Base-by-base conservation (phyloP, 2,797 vertebrate species). In the Falco rusticolus region DNA sequence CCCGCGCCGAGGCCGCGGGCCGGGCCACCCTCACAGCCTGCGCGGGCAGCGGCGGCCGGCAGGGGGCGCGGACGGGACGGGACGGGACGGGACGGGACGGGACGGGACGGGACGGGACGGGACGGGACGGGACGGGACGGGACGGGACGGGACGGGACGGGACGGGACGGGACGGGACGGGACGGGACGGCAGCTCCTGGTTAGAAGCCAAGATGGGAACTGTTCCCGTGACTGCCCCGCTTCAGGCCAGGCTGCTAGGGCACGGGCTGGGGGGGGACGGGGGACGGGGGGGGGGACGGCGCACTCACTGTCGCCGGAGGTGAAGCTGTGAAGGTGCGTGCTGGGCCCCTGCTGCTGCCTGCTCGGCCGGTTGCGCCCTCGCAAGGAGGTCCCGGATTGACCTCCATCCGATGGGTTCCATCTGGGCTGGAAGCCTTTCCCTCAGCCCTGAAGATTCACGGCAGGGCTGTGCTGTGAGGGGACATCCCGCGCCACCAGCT, bases 171-270 rank as follows among this genome's bases (percentile, higher is more conserved):
- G n/a, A n/a, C n/a, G n/a, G n/a, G n/a, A n/a, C n/a, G n/a, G n/a
- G n/a, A n/a, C n/a, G n/a, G n/a, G n/a, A n/a, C n/a, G 43, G 43
- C 16, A 43, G 43, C 43, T 43, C 43, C 43, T 43, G 43, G 43
- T 7, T 16, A 43, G 43, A 43, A 43, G 43, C 43, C 16, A 17
- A 43, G 43, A 16, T 43, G 43, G 43, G 43, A 43, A 43, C 14
- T 16, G 11, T 41, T 22, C 17, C 37, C 5, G 22, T 13, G 33
- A 1, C 34, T 33, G 0, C 1, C 1, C 11, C 8, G 47, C 31
- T 33, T 24, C 33, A 17, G 51, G 25, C 8, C 3, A 16, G 53
- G 34, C 41, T 11, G 22, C 16, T 22, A 43, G 51, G 60, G 54
- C 37, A 16, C 10, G 2, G 26, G 5, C 14, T 9, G 11, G 28